Base-by-base conservation (phyloP, 2,888 invertebrate genomes). In the Sphinx pinastri region DNA sequence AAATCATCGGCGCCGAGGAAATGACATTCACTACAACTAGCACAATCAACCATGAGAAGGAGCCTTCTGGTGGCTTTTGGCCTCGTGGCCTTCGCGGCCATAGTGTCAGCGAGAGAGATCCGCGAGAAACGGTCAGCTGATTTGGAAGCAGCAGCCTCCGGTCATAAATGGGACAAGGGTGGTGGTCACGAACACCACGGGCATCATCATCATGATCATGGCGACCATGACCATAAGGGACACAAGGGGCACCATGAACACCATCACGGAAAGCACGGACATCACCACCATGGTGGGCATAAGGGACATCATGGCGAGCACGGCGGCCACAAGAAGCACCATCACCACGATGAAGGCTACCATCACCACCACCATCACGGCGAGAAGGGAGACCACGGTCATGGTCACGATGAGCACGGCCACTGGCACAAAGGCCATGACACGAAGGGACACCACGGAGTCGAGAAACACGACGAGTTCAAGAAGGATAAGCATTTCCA, bases 151-250 rank as follows among this genome's bases (percentile, higher is more conserved):
- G 55, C 55, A 3, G 55, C 55, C 11, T 55, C 55, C 12, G 55
- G 55, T 8, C 55, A 55, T 19, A 16, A 55, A 19, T 55, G 19
- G 52, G 52, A n/a, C n/a, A 52, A 52, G 52, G 54, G 54, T 11
- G 55, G 55, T 11, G 55, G 55, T 10, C 55, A 55, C 55, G 55
- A 55, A 19, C 55, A 55, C 55, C 55, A 55, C 19, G 55, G 55
- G 2, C 19, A 12, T 19, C 55, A 55, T 11, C 55, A 55, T 10
- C 55, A 55, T 11, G 55, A 55, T n/a, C 55, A 55, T 19, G 55
- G 55, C 19, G 55, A 55, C 19, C 55, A 55, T 19, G 55, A 19
- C 11, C 55, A 55, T 12, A 55, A 55, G 55, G 55, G 4, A 8
- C 55, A 55, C 19, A 55, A 55, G 19, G 55, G 55, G 3, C 55